These are phyloP conservation scores for Rallus crepitans DNA, from an alignment of 2,797 vertebrate genomes.

Conservation along the genomic window DNA sequence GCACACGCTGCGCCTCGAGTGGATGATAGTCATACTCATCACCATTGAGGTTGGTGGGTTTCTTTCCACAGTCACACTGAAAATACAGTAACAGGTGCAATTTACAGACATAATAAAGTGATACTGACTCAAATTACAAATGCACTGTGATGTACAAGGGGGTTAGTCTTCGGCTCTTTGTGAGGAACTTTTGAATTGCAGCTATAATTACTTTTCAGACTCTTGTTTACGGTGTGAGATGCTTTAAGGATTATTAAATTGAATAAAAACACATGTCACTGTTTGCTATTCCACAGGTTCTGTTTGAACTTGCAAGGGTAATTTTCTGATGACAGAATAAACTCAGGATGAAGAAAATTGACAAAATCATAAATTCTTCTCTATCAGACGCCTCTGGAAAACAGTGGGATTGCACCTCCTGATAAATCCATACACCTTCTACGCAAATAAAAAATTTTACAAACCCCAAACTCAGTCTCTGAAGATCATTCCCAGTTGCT, in stretches of 20 bases:
- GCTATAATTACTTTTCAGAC: neutral
- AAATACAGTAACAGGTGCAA: neutral
- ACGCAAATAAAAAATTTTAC: neutral
- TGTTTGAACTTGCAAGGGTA: constrained; percentile 95
- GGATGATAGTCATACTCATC: constrained; percentile 99
- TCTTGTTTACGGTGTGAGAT: neutral
- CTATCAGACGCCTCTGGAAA: neutral
- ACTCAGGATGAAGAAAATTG: constrained; percentile 7
- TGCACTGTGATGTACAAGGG: neutral
- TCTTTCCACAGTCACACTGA: neutral
- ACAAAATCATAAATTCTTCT: neutral
- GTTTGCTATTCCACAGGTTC: constrained; percentile 82
- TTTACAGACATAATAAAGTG: neutral
- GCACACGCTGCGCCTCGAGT: constrained; percentile 91
- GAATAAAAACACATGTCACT: neutral
- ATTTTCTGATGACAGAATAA: constrained; percentile 83
- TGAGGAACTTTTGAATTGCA: neutral
- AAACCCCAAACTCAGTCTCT: neutral
- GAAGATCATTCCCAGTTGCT: neutral
- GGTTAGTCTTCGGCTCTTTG: neutral
- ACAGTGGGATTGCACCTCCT: neutral
- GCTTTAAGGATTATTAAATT: neutral
- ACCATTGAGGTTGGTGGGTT: constrained; percentile 89
- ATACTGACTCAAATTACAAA: too few species aligned
- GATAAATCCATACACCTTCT: constrained; percentile 5